phyloP scores from a whole-genome alignment of 2,797 vertebrate species.

The Tauraco hartlaubi region DNA sequence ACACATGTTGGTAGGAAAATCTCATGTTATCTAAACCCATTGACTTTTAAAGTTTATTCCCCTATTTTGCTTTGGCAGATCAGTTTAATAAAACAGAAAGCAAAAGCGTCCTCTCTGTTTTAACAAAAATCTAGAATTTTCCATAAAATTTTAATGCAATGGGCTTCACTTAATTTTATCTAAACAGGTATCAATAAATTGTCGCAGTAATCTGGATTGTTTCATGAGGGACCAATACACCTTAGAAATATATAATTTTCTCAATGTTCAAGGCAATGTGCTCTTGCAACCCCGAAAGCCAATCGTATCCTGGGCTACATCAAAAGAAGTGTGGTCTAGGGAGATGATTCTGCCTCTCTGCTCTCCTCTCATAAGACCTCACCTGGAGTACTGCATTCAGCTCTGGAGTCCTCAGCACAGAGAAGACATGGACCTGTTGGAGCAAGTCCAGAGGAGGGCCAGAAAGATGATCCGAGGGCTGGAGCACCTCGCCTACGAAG shows the following conservation, averaged over 20 bases:
- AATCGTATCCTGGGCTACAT: background rate
- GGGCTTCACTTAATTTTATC: background rate
- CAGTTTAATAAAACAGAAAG: background rate
- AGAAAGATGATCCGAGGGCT: background rate
- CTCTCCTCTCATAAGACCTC: background rate
- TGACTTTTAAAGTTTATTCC: background rate
- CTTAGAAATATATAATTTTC: background rate
- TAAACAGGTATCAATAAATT: background rate
- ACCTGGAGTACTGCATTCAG: background rate
- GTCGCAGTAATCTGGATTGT: background rate
- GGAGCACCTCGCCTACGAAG: background rate
- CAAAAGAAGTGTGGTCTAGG: rapidly evolving
- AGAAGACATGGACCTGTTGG: background rate
- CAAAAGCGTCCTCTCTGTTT: background rate
- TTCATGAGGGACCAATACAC: background rate
- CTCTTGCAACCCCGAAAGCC: background rate
- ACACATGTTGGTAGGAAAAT: background rate
- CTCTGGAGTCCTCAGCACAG: background rate
- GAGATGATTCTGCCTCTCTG: background rate
- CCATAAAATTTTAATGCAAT: background rate
- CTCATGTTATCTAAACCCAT: background rate
- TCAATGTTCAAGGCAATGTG: background rate
- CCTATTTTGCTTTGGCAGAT: background rate
- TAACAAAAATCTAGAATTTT: background rate
- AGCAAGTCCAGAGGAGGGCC: rapidly evolving